A percentile compares a stretch with the other conserved stretches of the same genome.
phyloP scores from a whole-genome alignment of 2,888 invertebrate genomes.

The Ommatoiulus sabulosus region DNA sequence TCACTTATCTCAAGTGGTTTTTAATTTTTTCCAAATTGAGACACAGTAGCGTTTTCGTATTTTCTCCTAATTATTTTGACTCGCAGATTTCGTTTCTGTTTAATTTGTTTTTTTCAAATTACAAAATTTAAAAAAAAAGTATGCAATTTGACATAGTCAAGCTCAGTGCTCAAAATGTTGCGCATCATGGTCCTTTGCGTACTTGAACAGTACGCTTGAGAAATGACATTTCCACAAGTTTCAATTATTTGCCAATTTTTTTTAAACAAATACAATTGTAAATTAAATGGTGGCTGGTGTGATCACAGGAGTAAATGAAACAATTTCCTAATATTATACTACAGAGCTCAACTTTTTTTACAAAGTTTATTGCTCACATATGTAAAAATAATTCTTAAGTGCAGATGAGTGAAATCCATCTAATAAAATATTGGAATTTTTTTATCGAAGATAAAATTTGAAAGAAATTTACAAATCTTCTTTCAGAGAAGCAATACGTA shows the following conservation, averaged over 20 bases:
- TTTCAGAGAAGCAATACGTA: conserved; percentile 48
- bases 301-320: background rate
- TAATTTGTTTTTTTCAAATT: no score
- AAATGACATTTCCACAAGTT: background rate
- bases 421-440: conserved; percentile 46
- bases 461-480: conserved; percentile 48
- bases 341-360: conserved; percentile 48
- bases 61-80: no score
- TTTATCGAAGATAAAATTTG: conserved; percentile 37
- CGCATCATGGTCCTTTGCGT: no score
- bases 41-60: no score
- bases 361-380: conserved; percentile 27
- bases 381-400: conserved; percentile 41
- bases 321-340: background rate
- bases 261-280: background rate
- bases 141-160: no score
- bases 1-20: no score
- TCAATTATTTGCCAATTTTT: background rate
- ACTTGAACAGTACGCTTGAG: background rate
- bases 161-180: no score
- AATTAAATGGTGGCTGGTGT: conserved; percentile 10
- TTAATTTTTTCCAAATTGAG: no score
- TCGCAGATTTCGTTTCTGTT: no score
- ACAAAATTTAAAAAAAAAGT: no score
- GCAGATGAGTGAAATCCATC: conserved; percentile 37